Conservation (phyloP, 2,888 invertebrate species). For the Pammene fasciana region DNA sequence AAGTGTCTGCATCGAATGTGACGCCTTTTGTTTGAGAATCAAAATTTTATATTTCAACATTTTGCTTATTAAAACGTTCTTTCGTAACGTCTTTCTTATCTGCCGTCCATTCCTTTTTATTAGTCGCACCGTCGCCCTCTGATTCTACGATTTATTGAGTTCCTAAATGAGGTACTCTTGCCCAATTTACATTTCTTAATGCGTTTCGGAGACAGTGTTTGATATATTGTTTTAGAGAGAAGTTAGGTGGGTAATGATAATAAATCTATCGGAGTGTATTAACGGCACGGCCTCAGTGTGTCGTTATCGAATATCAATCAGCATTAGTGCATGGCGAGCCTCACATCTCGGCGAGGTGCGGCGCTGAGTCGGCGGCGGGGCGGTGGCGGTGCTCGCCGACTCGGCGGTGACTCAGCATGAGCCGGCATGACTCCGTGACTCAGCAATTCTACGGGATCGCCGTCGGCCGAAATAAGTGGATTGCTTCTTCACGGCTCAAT, state of each 20-base stretch:
- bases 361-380: constrained; percentile 63
- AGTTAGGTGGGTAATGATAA: constrained; percentile 44
- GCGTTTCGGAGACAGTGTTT: constrained; percentile 26
- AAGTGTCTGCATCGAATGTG: constrained; percentile 34
- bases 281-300: constrained; percentile 46
- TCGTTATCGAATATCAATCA: constrained; percentile 71
- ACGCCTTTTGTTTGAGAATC: constrained; percentile 32
- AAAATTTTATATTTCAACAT: constrained; percentile 39
- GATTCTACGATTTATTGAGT: constrained; percentile 50
- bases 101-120: constrained; percentile 46
- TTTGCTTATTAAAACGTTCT: constrained; percentile 45
- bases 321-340: constrained; percentile 64
- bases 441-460: constrained; percentile 66
- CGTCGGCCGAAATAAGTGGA: constrained; percentile 78
- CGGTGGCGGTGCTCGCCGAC: constrained; percentile 55
- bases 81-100: constrained; percentile 44
- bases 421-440: constrained; percentile 66
- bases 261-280: constrained; percentile 45
- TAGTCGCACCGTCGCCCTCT: constrained; percentile 49
- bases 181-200: constrained; percentile 40
- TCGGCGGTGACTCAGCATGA: constrained; percentile 71
- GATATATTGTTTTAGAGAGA: constrained; percentile 37
- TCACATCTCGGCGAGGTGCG: constrained; percentile 68
- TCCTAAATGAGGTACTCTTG: constrained; percentile 39
- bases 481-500: constrained; percentile 74